Evolutionary conservation across 1,140 invertebrate species (phyloP), one percentile per base, ranked within the genome.

Genomic region (Caenorhabditis latens): DNA sequence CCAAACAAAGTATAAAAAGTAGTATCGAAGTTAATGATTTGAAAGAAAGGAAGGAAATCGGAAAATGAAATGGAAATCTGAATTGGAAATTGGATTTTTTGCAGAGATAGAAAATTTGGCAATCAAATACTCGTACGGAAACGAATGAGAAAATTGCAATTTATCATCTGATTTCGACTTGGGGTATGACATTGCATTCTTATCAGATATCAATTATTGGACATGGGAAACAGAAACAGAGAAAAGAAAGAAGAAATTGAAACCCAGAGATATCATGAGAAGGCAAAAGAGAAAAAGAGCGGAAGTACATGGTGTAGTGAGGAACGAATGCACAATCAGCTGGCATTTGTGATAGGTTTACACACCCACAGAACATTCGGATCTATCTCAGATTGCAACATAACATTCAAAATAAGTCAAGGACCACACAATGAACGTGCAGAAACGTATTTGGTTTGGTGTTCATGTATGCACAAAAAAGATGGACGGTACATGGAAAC

Each of bases 241-340:
- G 50, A 53, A 53, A 32, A 32, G 32, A 32, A 32, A 32, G 32
- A 32, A 32, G 40, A 71, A 71, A 46, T 16, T 32, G 24, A 65
- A n/a, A 65, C 40, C 4, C 7, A 11, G 24, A 65, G 65, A 71
- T 16, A 71, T 8, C 43, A 3, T 4, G 11, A 16, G 46, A 16
- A 19, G 7, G 4, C 0, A 43, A 16, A 8, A n/a, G 65, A 71
- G 65, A 71, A 71, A 43, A 13, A 43, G 40, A 71, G 46, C 46
- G 46, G 43, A 79, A 79, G 71, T 79, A 50, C 46, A 32, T 46
- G 40, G 13, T 32, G 46, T 50, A 13, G 11, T 11, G 71, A 19
- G 46, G 46, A 79, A 79, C n/a, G 71, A 79, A 79, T 79, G 43
- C 46, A 79, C 71, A 79, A 79, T 79, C 71, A 79, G 71, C 11